phyloP scores from a whole-genome alignment of 2,888 invertebrate species.

The Leptodirus hochenwartii region DNA sequence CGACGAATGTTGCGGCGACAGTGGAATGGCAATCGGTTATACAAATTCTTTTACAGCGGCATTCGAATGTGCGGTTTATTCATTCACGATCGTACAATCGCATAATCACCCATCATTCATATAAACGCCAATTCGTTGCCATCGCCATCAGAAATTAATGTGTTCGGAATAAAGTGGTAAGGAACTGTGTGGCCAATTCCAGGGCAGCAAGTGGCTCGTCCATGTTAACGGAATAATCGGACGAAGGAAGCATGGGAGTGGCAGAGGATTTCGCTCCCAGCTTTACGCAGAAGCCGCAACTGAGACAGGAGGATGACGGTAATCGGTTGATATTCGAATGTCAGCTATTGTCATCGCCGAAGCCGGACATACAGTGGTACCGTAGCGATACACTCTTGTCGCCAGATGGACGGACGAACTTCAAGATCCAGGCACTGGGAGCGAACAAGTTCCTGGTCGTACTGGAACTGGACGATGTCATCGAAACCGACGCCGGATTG shows the following conservation, averaged over 20 bases:
- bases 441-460: slow-evolving; percentile 79
- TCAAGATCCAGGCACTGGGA: slow-evolving; percentile 72
- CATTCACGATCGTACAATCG: no score
- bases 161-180: no score
- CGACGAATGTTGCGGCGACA: no score
- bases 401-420: slow-evolving; percentile 72
- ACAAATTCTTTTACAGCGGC: no score
- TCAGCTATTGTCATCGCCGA: slow-evolving; percentile 70
- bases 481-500: slow-evolving; percentile 88
- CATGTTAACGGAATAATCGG: slow-evolving; percentile 17
- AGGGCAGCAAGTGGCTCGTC: slow-evolving; percentile 26
- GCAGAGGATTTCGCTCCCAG: slow-evolving; percentile 94
- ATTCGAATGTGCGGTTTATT: no score
- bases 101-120: no score
- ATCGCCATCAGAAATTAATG: no score
- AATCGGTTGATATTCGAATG: slow-evolving; percentile 91
- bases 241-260: slow-evolving; percentile 49
- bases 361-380: slow-evolving; percentile 85
- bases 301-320: slow-evolving; percentile 91
- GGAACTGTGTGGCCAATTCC: no score
- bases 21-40: no score
- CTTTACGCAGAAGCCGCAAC: slow-evolving; percentile 94
- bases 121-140: no score
- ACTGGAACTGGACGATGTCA: slow-evolving; percentile 86
- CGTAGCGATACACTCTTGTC: slow-evolving; percentile 70